phyloP scores from a whole-genome alignment of 2,113 vertebrate genomes.

The Tautogolabrus adspersus region DNA sequence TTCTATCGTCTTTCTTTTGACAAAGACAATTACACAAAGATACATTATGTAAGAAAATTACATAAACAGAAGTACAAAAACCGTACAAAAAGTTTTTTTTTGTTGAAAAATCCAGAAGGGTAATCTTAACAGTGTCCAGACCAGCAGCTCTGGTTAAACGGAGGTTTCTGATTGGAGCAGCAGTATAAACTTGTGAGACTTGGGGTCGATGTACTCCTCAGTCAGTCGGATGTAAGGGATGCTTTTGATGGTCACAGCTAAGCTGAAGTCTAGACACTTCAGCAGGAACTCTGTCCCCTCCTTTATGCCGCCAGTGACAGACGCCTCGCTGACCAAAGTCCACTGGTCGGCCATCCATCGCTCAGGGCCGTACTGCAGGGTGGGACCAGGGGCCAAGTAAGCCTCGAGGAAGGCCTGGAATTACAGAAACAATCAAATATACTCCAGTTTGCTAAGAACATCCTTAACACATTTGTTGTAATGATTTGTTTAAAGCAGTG shows the following conservation, averaged over 20 bases:
- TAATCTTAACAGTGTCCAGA: slow-evolving; percentile 37
- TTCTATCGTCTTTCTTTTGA: slow-evolving; percentile 29
- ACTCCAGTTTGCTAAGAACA: neutral
- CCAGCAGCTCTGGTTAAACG: slow-evolving; percentile 60
- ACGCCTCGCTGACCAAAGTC: slow-evolving; percentile 95
- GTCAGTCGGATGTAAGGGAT: slow-evolving; percentile 94
- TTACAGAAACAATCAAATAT: neutral
- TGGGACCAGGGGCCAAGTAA: slow-evolving; percentile 91
- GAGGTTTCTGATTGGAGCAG: slow-evolving; percentile 90
- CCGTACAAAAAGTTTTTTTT: slow-evolving; percentile 63
- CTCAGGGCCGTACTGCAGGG: slow-evolving; percentile 94
- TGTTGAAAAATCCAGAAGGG: slow-evolving; percentile 36
- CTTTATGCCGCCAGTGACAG: slow-evolving; percentile 90
- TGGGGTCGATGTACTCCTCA: slow-evolving; percentile 94
- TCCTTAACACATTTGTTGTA: no score
- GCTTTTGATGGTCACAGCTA: slow-evolving; percentile 90
- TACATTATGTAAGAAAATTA: slow-evolving; percentile 43
- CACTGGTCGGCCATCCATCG: slow-evolving; percentile 96
- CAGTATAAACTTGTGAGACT: slow-evolving; percentile 96
- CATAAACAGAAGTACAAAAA: slow-evolving; percentile 66
- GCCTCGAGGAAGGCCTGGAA: slow-evolving; percentile 92
- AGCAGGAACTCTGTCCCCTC: slow-evolving; percentile 91
- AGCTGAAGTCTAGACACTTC: slow-evolving; percentile 92
- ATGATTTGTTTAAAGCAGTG: no score
- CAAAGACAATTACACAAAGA: slow-evolving; percentile 45